Evolutionary conservation across 30 jellyfish, hydroid and myxozoan genomes (phyloP), one percentile per base, ranked within the genome.

Genomic region (Chrysaora quinquecirrha): DNA sequence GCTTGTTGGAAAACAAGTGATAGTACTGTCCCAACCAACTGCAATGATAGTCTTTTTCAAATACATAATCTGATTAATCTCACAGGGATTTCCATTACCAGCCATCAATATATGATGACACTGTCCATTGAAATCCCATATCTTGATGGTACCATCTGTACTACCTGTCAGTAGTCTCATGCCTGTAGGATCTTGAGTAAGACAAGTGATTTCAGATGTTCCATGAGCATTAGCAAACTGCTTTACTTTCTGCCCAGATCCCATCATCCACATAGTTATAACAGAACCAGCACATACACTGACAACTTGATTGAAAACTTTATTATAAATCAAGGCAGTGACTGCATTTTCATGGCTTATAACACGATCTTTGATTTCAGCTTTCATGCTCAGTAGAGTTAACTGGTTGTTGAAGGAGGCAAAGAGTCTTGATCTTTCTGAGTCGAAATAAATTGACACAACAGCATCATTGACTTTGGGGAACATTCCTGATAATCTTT

Each of bases 111-210:
- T 84, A 47, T 82, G 96, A 62, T 77, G 90, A 63, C 97, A 87
- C 82, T 76, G 89, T 49, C 97, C 99, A 73, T 87, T 87, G 78
- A 87, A 80, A 56, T 94, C 99, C 99, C 99, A 94, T 6, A 94
- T 83, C 78, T 94, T 94, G 31, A 87, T 87, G 21, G 84, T 72
- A 12, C 99, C 99, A 82, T 94, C 97, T 25, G 96, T 87, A 52
- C 96, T 80, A 4, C 97, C 99, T 54, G 99, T 94, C 20, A 94
- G 61, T 10, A 94, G 35, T 38, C 96, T 75, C 61, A 83, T 76
- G 2, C 90, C 94, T 10, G 90, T 23, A 10, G 87, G 93, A 58
- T 88, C 97, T 19, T 87, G 94, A 7, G 90, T 25, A 9, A 94
- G 94, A 25, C 97, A 68, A 11, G 95, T 87, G 19, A 94, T 83